Evolutionary conservation across 2,888 invertebrate species (phyloP).

Genomic region (Isoperla grammatica): DNA sequence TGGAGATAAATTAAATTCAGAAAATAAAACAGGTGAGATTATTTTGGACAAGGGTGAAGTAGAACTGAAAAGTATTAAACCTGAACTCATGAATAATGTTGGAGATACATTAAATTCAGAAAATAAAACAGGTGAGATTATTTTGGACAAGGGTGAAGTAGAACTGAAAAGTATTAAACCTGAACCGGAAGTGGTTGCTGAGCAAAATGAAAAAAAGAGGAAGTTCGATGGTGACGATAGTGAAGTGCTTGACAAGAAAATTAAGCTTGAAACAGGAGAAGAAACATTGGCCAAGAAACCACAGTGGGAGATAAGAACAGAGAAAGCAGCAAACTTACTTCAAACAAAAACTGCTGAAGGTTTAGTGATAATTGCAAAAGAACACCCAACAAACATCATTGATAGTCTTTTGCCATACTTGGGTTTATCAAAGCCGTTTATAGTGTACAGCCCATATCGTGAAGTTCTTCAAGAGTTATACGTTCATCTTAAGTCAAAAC

Average conservation of each 20-base stretch:
- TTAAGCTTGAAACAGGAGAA: slow-evolving; percentile 20
- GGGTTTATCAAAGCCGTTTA: slow-evolving; percentile 75
- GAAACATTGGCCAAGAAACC: slow-evolving; percentile 46
- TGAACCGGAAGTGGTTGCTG: slow-evolving; percentile 13
- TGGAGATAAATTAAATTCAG: background rate
- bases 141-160: background rate
- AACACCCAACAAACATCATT: slow-evolving; percentile 78
- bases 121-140: slow-evolving; percentile 7
- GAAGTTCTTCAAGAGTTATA: slow-evolving; percentile 85
- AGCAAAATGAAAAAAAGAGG: slow-evolving; percentile 27
- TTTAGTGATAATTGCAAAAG: slow-evolving; percentile 72
- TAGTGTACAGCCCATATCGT: slow-evolving; percentile 71
- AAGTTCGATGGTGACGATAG: background rate
- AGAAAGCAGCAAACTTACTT: slow-evolving; percentile 57
- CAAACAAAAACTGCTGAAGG: slow-evolving; percentile 60
- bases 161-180: background rate
- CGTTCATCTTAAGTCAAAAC: slow-evolving; percentile 64
- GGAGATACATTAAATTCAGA: background rate
- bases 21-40: slow-evolving; percentile 7
- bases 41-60: background rate
- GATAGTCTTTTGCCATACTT: slow-evolving; percentile 70
- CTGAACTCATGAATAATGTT: background rate
- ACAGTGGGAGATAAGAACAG: slow-evolving; percentile 65
- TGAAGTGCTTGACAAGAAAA: slow-evolving; percentile 14
- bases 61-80: background rate